Percentiles rank a stretch among this genome's conserved stretches.
Conservation (phyloP, 2,113 vertebrate genomes). For the Garra rufa region DNA sequence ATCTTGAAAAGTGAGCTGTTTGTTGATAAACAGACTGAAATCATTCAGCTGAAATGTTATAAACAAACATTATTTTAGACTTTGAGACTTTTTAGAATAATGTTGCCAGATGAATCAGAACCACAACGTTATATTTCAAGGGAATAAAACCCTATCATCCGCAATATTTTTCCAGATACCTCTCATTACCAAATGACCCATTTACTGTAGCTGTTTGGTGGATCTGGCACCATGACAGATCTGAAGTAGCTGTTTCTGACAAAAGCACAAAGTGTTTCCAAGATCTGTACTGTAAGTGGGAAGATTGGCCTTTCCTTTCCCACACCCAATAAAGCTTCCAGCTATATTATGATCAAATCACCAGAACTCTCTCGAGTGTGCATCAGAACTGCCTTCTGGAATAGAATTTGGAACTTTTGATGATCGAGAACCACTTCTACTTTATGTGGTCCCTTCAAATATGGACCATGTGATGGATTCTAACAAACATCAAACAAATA, state of each 20-base stretch:
- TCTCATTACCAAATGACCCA: background rate
- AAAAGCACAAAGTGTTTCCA: slow-evolving; percentile 16
- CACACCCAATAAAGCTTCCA: slow-evolving; percentile 15
- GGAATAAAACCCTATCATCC: background rate
- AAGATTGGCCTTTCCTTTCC: background rate
- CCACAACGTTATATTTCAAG: too few relatives aligned
- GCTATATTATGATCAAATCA: slow-evolving; percentile 19
- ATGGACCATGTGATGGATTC: slow-evolving; percentile 18
- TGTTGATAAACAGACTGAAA: background rate
- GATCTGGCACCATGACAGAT: background rate
- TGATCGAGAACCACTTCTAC: slow-evolving; percentile 1
- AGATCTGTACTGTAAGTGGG: background rate
- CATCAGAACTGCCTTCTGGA: slow-evolving; percentile 6
- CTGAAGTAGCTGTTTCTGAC: slow-evolving; percentile 19
- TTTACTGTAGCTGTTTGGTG: slow-evolving; percentile 19
- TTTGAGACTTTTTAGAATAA: background rate
- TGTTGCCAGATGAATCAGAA: background rate
- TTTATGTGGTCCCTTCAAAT: slow-evolving; percentile 6
- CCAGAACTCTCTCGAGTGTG: background rate
- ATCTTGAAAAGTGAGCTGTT: background rate
- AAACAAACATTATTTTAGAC: background rate
- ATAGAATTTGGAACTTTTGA: slow-evolving; percentile 16
- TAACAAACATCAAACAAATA: slow-evolving; percentile 44
- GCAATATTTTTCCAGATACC: background rate
- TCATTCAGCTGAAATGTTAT: background rate